Evolutionary conservation across 2,113 vertebrate species (phyloP).

Genomic region (Orthonyx spaldingii): DNA sequence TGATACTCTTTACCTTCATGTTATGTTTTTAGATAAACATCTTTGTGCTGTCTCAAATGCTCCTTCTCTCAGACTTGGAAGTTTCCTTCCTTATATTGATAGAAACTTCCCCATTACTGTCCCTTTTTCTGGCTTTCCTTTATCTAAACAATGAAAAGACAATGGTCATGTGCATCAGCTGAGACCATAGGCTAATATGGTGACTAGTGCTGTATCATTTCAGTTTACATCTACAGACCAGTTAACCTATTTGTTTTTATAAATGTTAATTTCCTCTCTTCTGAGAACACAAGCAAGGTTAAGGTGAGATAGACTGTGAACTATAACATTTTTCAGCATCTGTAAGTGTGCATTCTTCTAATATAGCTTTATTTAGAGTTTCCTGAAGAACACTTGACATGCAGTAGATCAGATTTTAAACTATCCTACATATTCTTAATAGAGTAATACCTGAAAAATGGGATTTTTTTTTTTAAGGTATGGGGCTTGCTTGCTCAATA

Average conservation of each 20-base stretch:
- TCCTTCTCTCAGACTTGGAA: not conserved
- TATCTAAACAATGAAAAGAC: not conserved
- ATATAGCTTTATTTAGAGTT: not conserved
- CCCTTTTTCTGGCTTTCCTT: not conserved
- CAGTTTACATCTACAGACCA: not conserved
- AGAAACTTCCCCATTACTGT: not conserved
- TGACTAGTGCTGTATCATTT: not conserved
- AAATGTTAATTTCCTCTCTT: not conserved
- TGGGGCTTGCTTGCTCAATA: not conserved
- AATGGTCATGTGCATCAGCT: not conserved
- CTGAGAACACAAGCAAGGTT: not conserved
- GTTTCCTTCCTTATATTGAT: not conserved
- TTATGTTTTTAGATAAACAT: not conserved
- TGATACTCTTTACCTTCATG: not conserved
- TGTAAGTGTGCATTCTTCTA: not conserved
- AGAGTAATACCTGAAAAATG: not conserved
- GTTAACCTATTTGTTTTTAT: not conserved
- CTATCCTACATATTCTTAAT: not conserved
- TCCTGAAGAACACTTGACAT: not conserved
- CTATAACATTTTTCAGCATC: not conserved
- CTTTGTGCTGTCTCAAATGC: not conserved
- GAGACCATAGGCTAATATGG: not conserved
- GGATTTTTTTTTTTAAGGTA: not conserved
- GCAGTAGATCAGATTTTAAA: not conserved
- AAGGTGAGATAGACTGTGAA: not conserved